phyloP scores from a whole-genome alignment of 2,797 vertebrate genomes.

The Acanthiza pusilla region DNA sequence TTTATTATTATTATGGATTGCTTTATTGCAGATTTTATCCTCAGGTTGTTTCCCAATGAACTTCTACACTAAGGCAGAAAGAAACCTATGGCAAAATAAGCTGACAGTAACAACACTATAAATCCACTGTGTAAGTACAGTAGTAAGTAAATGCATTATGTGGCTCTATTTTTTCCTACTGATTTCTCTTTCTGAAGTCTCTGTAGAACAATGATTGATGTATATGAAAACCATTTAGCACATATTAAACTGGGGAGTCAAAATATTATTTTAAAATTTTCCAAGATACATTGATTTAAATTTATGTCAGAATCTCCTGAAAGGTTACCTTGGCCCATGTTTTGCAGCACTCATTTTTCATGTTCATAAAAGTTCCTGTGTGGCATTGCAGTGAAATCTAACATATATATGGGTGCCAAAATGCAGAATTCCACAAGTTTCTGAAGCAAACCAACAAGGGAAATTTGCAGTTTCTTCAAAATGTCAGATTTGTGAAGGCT shows the following conservation, averaged over 20 bases:
- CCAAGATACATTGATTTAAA: background rate
- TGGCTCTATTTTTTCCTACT: background rate
- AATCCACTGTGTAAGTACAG: background rate
- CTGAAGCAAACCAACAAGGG: background rate
- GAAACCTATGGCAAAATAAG: background rate
- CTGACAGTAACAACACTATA: background rate
- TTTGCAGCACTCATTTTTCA: background rate
- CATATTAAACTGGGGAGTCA: background rate
- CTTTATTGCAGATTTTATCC: background rate
- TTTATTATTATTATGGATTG: conserved; percentile 8
- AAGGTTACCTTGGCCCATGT: background rate
- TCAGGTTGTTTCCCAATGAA: background rate
- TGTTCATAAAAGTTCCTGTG: accelerated
- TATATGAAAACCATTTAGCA: background rate
- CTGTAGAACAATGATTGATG: background rate
- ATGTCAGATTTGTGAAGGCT: background rate
- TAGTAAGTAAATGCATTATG: background rate
- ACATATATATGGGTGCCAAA: background rate
- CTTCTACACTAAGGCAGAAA: background rate
- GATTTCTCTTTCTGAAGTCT: background rate
- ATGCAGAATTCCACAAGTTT: background rate
- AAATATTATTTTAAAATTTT: conserved; percentile 18
- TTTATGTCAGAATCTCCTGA: background rate
- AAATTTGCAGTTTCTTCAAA: background rate
- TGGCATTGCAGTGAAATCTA: background rate